Evolutionary conservation across 30 jellyfish, hydroid and myxozoan genomes (phyloP), one percentile per base, ranked within the genome.

Genomic region (Phacellophora camtschatica): DNA sequence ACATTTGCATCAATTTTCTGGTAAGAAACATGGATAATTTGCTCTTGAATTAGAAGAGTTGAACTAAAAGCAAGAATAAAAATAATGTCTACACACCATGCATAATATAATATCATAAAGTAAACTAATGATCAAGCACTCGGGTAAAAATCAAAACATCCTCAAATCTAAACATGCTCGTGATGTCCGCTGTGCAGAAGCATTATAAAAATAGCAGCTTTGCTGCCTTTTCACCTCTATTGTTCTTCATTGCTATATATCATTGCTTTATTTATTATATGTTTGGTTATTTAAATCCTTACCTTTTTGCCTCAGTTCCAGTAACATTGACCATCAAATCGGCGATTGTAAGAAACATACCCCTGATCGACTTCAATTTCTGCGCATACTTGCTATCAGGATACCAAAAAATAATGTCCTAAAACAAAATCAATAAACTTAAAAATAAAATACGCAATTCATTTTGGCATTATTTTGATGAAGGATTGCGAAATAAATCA

Each of bases 341-440:
- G 12, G 96, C 74, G 34, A 93, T 22, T 4, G 99, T 93, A 12
- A 93, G 85, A 66, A 93, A 93, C 83, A 93, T 81, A 2, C 99
- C 99, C 54, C 99, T 51, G 53, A 87, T 69, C 3, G 48, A 29
- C 30, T 65, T 72, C 23, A 93, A 59, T 29, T 69, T 81, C 9
- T 29, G 49, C 16, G 66, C 34, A 25, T 37, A 15, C 16, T 68
- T 74, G 59, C 75, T 86, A 27, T 93, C 87, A 3, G 99, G 99
- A 69, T 93, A 93, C 91, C 96, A 87, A 58, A 49, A 93, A 20
- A 86, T 8, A 22, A 93, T 87, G 76, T 93, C 99, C 99, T 93
- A 33, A 42, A 83, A 77, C 5, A 45, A 4, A 29, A 8, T 20
- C n/a, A n/a, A n/a, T n/a, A n/a, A n/a, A n/a, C n/a, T n/a, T n/a